Percentiles rank a stretch among this genome's conserved stretches.
These are phyloP conservation scores for Colletes gigas DNA, from an alignment of 1,140 invertebrate species.

Conservation along the genomic window DNA sequence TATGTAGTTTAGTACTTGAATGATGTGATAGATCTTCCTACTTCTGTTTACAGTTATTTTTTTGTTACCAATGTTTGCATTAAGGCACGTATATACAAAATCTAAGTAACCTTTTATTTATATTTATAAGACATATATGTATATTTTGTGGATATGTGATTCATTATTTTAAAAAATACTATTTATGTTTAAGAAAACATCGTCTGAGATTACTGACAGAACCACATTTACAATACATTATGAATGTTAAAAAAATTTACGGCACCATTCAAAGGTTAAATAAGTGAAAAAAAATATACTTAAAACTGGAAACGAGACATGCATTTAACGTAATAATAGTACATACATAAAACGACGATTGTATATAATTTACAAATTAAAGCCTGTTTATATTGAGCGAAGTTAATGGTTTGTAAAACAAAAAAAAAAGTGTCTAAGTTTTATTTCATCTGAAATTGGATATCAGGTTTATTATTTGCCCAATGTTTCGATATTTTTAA, in stretches of 20 bases:
- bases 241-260: too few species aligned
- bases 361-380: not conserved
- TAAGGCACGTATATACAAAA: not conserved
- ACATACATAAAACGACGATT: not conserved
- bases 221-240: not conserved
- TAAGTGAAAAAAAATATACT: not conserved
- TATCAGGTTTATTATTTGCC: not conserved
- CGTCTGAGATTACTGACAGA: not conserved
- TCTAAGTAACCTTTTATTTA: not conserved
- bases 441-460: not conserved
- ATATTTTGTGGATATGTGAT: conserved; percentile 1
- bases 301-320: not conserved
- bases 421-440: not conserved
- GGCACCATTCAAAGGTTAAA: not conserved
- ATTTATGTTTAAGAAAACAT: not conserved
- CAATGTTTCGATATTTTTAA: not conserved
- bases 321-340: not conserved
- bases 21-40: conserved; percentile 6
- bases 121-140: not conserved
- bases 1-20: not conserved
- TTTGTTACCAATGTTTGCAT: not conserved
- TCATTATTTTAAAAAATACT: not conserved
- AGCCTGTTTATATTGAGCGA: not conserved
- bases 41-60: not conserved
- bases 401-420: not conserved